Evolutionary conservation across 37 sponge, comb jelly and placozoan species (phyloP), one percentile per base, ranked within the genome.

Genomic region (Petrosia ficiformis): DNA sequence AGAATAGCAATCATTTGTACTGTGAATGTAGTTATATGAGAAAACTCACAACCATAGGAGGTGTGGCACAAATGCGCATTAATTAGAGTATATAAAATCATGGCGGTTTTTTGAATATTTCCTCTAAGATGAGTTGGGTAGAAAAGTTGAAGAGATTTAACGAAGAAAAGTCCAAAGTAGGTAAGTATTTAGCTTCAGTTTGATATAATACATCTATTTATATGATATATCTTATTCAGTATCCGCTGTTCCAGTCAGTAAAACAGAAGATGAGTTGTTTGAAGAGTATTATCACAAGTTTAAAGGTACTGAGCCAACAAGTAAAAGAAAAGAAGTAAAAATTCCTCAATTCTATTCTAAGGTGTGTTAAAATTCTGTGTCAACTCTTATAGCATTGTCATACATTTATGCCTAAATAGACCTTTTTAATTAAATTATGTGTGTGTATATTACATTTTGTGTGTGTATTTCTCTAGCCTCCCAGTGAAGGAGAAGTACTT

Each of bases 401-500:
- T n/a, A n/a, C n/a, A n/a, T n/a, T n/a, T n/a, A n/a, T n/a, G n/a
- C n/a, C n/a, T n/a, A n/a, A n/a, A n/a, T n/a, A n/a, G n/a, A n/a
- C n/a, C n/a, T 4, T 10, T n/a, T 22, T 43, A 4, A n/a, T n/a
- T n/a, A n/a, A n/a, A n/a, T n/a, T n/a, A n/a, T n/a, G n/a, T n/a
- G n/a, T n/a, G n/a, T n/a, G 14, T 48, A 48, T 48, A 48, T 48
- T 48, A 48, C 14, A 48, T 48, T 48, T 14, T 19, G 14, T 48
- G 54, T 48, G 54, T 48, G 14, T 14, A 19, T 35, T 65, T 72
- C 68, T 73, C 16, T 71, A 89, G 81, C 89, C 87, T 22, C 98
- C 98, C 8, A 44, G 77, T 19, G 95, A 94, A 40, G 95, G 88
- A 54, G 74, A 94, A 24, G 61, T 89, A 0, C 76, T 97, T 26